Conservation (phyloP, 2,797 vertebrate genomes). For the Peromyscus nudipes region DNA sequence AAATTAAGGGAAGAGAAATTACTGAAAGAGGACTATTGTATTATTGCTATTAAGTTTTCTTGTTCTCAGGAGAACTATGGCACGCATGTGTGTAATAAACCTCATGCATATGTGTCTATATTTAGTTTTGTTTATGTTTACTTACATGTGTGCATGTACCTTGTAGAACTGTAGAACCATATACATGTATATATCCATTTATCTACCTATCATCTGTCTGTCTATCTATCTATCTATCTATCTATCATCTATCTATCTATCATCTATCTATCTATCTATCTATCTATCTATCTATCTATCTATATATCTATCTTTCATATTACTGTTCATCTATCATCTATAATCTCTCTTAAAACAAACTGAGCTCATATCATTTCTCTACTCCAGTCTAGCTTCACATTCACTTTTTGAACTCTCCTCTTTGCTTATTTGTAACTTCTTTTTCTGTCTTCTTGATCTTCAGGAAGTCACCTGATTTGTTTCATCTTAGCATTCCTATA, state of each 20-base stretch:
- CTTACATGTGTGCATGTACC: neutral
- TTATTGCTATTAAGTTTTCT: neutral
- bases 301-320: neutral
- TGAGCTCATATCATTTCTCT: neutral
- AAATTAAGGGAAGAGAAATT: neutral
- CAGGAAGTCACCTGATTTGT: neutral
- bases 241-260: neutral
- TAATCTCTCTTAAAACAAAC: neutral
- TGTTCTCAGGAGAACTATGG: neutral
- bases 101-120: neutral
- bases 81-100: neutral
- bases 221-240: neutral
- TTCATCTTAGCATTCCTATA: neutral
- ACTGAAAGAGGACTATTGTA: neutral
- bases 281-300: neutral
- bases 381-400: neutral
- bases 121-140: neutral
- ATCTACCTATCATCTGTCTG: neutral
- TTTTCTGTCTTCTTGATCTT: neutral
- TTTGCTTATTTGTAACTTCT: constrained; percentile 29
- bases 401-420: neutral
- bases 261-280: neutral
- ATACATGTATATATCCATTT: neutral
- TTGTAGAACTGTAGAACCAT: neutral
- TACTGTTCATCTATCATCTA: neutral